phyloP scores from a whole-genome alignment of 1,140 invertebrate species.

The Megalopta genalis region DNA sequence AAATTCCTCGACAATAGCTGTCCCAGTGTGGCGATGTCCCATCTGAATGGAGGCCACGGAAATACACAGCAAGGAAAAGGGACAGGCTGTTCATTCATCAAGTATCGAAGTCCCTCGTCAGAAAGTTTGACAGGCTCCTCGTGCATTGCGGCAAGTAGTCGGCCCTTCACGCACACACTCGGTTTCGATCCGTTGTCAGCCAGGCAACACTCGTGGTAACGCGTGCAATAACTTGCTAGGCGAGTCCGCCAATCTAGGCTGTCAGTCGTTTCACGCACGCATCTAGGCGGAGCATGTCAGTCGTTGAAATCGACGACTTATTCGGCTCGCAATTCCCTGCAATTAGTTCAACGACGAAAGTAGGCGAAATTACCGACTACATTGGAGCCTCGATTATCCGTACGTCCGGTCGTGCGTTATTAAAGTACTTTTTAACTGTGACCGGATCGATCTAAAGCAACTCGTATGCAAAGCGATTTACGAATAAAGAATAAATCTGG shows the following conservation, averaged over 20 bases:
- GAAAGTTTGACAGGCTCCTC: slow-evolving; percentile 65
- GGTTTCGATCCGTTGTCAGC: slow-evolving; percentile 67
- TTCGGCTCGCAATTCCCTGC: background rate
- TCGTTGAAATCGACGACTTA: slow-evolving; percentile 34
- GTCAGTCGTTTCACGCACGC: slow-evolving; percentile 46
- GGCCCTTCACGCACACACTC: slow-evolving; percentile 44
- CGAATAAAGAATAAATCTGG: too few species aligned
- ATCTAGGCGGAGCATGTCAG: slow-evolving; percentile 30
- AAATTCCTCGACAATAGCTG: slow-evolving; percentile 58
- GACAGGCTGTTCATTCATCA: slow-evolving; percentile 64
- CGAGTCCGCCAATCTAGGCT: slow-evolving; percentile 60
- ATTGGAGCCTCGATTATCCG: too few species aligned
- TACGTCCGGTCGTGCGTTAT: too few species aligned
- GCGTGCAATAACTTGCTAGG: slow-evolving; percentile 66
- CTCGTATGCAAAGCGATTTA: too few species aligned
- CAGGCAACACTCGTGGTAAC: slow-evolving; percentile 63
- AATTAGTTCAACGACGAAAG: background rate
- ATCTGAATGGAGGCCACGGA: slow-evolving; percentile 42
- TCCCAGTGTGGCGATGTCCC: slow-evolving; percentile 17
- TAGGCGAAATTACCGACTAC: background rate
- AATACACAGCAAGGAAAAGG: slow-evolving; percentile 36
- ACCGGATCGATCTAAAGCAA: too few species aligned
- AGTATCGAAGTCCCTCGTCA: slow-evolving; percentile 66
- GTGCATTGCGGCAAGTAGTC: slow-evolving; percentile 65
- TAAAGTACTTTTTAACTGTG: too few species aligned